phyloP scores from a whole-genome alignment of 2,113 vertebrate genomes.

The Alectura lathami region DNA sequence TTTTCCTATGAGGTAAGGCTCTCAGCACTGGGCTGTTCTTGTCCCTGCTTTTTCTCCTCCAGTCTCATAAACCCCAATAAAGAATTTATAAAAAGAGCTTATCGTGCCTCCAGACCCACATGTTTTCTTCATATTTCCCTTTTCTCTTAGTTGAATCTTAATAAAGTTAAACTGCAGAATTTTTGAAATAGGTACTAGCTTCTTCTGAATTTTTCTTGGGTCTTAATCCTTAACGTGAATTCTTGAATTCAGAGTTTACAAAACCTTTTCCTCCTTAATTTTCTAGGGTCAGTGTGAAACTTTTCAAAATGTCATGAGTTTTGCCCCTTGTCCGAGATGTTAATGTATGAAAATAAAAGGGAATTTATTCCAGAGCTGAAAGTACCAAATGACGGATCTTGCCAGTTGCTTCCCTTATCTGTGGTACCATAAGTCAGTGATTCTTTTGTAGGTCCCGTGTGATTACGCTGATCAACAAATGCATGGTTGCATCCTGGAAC shows the following conservation, averaged over 20 bases:
- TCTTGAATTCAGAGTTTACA: slow-evolving; percentile 21
- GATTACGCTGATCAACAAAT: not conserved
- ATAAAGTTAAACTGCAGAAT: not conserved
- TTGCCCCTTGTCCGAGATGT: not conserved
- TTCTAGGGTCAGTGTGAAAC: not conserved
- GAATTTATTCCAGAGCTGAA: not conserved
- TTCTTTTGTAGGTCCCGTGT: not conserved
- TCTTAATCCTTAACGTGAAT: not conserved
- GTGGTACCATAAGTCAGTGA: not conserved
- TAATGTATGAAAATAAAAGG: not conserved
- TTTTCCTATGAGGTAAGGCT: not conserved
- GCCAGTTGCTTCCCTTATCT: not conserved
- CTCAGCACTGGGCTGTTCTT: not conserved
- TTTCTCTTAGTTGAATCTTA: not conserved
- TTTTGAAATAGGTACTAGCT: not conserved
- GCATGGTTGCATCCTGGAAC: not conserved
- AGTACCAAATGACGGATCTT: not conserved
- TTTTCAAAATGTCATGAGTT: not conserved
- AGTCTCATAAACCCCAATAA: not conserved
- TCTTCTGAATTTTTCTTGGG: not conserved
- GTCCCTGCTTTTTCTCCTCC: not conserved
- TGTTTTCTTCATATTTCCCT: not conserved
- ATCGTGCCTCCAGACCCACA: not conserved
- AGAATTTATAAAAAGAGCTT: not conserved
- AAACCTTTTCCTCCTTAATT: slow-evolving; percentile 38